These are phyloP conservation scores for Cotesia congregata DNA, from an alignment of 2,888 invertebrate genomes.

Conservation along the genomic window DNA sequence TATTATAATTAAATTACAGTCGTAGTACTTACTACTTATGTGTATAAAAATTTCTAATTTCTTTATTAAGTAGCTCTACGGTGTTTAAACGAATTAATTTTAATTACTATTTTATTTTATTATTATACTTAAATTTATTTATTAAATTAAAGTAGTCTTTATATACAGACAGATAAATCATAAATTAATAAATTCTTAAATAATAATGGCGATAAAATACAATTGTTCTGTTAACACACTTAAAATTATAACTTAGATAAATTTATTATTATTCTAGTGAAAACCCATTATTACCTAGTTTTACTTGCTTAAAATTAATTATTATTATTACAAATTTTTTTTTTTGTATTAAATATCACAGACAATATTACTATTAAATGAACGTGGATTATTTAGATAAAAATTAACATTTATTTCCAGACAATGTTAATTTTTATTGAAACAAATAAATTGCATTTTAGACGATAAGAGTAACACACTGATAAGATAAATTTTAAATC, in stretches of 20 bases:
- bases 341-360: slow-evolving; percentile 44
- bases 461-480: slow-evolving; percentile 30
- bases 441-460: slow-evolving; percentile 24
- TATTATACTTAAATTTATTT: background rate
- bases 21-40: background rate
- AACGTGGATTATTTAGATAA: slow-evolving; percentile 27
- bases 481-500: too few relatives aligned
- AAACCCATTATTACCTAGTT: slow-evolving; percentile 12
- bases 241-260: background rate
- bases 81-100: background rate
- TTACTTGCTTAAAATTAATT: background rate
- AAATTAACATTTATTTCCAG: slow-evolving; percentile 2
- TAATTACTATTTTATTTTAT: background rate
- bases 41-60: slow-evolving; percentile 12
- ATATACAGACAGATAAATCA: slow-evolving; percentile 2
- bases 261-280: background rate
- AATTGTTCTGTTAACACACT: background rate
- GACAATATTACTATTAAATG: slow-evolving; percentile 41
- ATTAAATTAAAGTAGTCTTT: background rate
- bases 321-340: background rate
- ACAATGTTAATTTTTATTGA: too few relatives aligned
- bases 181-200: slow-evolving; percentile 3
- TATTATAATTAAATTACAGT: background rate
- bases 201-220: background rate
- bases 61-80: slow-evolving; percentile 1